Percentiles rank a stretch among this genome's conserved stretches.
These are phyloP conservation scores for Pterois miles DNA, from an alignment of 2,797 vertebrate species.

Conservation along the genomic window DNA sequence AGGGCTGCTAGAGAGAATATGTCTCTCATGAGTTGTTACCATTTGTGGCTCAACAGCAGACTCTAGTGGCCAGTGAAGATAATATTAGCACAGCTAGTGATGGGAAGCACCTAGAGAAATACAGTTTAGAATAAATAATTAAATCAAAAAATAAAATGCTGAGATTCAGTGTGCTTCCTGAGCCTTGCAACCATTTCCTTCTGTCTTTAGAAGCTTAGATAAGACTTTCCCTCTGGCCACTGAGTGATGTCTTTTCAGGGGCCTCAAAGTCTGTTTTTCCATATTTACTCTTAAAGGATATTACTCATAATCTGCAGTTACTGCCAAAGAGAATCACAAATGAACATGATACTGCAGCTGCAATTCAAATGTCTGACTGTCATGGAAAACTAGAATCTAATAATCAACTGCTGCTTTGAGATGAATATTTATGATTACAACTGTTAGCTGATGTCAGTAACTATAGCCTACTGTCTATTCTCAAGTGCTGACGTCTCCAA, in stretches of 20 bases:
- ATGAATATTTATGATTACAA: not conserved
- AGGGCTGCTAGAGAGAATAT: not conserved
- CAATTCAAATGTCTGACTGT: not conserved
- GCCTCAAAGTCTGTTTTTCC: not conserved
- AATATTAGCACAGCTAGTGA: no score
- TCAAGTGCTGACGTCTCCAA: not conserved
- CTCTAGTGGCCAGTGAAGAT: not conserved
- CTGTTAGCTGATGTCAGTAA: not conserved
- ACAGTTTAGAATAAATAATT: not conserved
- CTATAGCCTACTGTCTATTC: not conserved
- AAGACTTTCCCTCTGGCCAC: not conserved
- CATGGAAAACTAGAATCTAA: not conserved
- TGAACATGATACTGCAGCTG: not conserved
- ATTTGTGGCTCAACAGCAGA: conserved; percentile 7
- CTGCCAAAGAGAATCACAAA: not conserved
- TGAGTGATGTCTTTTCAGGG: not conserved
- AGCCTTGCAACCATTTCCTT: not conserved
- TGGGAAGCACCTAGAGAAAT: not conserved
- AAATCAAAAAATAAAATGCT: not conserved
- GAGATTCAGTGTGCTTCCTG: not conserved
- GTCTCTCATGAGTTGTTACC: not conserved
- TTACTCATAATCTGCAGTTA: not conserved
- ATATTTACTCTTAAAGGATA: not conserved
- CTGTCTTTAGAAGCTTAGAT: not conserved
- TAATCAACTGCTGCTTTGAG: not conserved